Evolutionary conservation across 1,140 invertebrate species (phyloP), one percentile per base, ranked within the genome.

Genomic region (Lasioglossum albipes): DNA sequence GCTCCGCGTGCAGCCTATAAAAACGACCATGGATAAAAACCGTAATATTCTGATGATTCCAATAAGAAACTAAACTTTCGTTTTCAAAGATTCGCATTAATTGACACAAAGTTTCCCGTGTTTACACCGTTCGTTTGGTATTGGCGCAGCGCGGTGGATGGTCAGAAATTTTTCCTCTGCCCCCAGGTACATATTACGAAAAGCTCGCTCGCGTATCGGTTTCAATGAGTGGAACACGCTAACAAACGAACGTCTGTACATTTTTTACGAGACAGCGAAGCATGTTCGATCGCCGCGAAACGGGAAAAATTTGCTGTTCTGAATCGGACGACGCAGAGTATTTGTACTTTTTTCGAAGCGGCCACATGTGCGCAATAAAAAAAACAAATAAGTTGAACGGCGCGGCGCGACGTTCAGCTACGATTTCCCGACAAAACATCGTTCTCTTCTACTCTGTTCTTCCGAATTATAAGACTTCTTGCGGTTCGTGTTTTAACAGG

Each of bases 71-170:
- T 13, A 18, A 3, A 57, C 41, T 78, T 68, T 79, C 20, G 36
- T 79, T 67, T 45, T 10, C 42, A 41, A 57, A 65, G 41, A 31
- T 74, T 18, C 12, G 31, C 62, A 73, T 61, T 68, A 79, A 79
- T 79, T 82, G 62, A 73, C 52, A 73, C 64, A 68, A 72, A 73
- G 13, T 82, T 62, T 64, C 41, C 41, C n/a, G 31, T 64, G 57
- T 22, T 52, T 36, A 36, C 10, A 22, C 20, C 16, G 12, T 57
- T 52, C 64, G 68, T 41, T 59, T 52, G 18, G 6, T 42, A 49
- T 57, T 45, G 36, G 18, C 18, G 31, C 42, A 27, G 65, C 41
- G 13, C 13, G 16, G 52, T 54, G 45, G 45, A 20, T 20, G 20
- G 57, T 42, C 22, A 62, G 22, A 42, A 66, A 66, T 66, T 79